These are phyloP conservation scores for Nemotelus nigrinus DNA, from an alignment of 2,888 invertebrate species.

Conservation along the genomic window DNA sequence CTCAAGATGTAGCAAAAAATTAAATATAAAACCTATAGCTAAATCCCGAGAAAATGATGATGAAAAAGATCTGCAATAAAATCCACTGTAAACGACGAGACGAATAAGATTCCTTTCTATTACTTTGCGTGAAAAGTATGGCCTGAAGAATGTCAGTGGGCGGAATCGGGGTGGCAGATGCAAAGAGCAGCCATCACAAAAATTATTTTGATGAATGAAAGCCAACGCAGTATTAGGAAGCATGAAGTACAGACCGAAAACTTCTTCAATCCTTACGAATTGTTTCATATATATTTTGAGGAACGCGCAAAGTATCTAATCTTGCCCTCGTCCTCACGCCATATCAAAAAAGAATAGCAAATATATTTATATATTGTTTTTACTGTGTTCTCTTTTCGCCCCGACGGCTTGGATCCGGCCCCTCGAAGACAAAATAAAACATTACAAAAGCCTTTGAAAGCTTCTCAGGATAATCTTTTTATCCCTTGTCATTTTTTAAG, in stretches of 20 bases:
- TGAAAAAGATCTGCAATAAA: neutral
- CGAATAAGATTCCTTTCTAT: slow-evolving; percentile 30
- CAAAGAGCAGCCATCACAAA: slow-evolving; percentile 10
- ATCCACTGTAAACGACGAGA: slow-evolving; percentile 15
- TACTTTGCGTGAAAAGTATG: neutral
- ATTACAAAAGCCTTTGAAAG: slow-evolving; percentile 41
- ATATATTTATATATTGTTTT: slow-evolving; percentile 31
- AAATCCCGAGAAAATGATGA: neutral
- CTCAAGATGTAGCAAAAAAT: neutral
- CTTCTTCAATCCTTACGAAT: neutral
- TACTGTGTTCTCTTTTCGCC: neutral
- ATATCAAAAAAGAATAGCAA: neutral
- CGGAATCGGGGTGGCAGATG: neutral
- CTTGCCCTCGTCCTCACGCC: neutral
- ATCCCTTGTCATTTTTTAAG: slow-evolving; percentile 46
- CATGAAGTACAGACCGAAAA: slow-evolving; percentile 7
- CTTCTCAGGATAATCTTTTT: slow-evolving; percentile 39
- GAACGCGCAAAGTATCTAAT: slow-evolving; percentile 10
- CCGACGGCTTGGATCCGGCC: neutral
- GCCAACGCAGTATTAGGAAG: slow-evolving; percentile 34
- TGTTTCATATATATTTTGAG: neutral
- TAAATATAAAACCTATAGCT: neutral
- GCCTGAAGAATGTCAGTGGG: too few species aligned
- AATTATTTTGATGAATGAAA: slow-evolving; percentile 38
- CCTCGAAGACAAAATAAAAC: slow-evolving; percentile 16